Conservation (phyloP, 2,888 invertebrate species). For the Neuroscelio doddi region DNA sequence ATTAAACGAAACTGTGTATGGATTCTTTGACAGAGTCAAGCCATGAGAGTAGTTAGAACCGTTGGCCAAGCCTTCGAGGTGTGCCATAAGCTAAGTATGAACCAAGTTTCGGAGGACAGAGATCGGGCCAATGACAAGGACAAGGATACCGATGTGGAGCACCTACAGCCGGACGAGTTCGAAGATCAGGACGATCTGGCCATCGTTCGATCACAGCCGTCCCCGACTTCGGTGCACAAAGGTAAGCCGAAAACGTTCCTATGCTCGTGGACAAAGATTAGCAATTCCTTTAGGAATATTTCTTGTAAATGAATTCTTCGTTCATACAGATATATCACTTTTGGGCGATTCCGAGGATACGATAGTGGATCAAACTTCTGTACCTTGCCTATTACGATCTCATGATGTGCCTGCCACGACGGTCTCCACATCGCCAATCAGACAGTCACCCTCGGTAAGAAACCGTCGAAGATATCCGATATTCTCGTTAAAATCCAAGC, state of each 20-base stretch:
- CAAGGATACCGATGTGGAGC: conserved; percentile 59
- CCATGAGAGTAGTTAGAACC: conserved; percentile 98
- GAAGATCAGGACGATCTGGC: conserved; percentile 74
- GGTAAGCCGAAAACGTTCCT: conserved; percentile 53
- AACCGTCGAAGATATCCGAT: no score
- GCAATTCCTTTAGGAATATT: no score
- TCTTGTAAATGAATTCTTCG: no score
- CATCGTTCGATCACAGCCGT: conserved; percentile 64
- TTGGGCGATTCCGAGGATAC: conserved; percentile 65
- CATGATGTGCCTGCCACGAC: conserved; percentile 59
- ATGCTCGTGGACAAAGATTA: no score
- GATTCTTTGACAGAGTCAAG: conserved; percentile 89
- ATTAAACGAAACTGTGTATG: no score
- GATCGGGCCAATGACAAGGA: conserved; percentile 62
- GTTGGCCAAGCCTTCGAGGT: conserved; percentile 99
- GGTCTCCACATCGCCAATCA: conserved; percentile 65
- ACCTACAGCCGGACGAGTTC: conserved; percentile 68
- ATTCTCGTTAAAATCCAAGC: no score
- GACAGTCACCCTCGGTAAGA: conserved; percentile 67
- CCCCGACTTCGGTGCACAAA: conserved; percentile 67
- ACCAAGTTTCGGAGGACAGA: conserved; percentile 71
- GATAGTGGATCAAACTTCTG: conserved; percentile 62
- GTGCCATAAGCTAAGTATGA: conserved; percentile 94
- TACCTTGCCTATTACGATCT: conserved; percentile 60
- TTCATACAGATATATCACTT: conserved; percentile 65